Percentiles rank a stretch among this genome's conserved stretches.
Conservation (phyloP, 2,888 invertebrate genomes). For the Platynereis dumerilii region DNA sequence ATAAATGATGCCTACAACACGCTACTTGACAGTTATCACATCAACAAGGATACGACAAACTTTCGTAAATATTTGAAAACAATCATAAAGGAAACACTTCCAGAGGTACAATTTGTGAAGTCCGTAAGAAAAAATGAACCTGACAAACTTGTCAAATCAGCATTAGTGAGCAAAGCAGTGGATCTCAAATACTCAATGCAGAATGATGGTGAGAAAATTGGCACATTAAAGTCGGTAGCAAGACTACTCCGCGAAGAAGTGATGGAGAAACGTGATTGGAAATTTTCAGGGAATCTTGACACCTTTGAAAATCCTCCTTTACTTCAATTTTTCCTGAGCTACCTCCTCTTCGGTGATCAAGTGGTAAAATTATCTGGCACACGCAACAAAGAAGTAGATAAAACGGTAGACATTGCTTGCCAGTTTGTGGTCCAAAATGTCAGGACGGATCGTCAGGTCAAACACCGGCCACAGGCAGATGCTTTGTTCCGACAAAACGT, state of each 20-base stretch:
- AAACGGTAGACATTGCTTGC: constrained; percentile 26
- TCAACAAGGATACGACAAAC: too few species aligned
- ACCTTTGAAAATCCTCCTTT: constrained; percentile 18
- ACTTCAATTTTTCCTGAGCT: constrained; percentile 21
- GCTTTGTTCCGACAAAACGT: constrained; percentile 19
- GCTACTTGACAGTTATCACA: too few species aligned
- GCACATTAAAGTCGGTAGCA: neutral
- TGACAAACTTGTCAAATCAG: too few species aligned
- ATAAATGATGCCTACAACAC: too few species aligned
- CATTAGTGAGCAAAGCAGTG: too few species aligned
- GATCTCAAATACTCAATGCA: too few species aligned
- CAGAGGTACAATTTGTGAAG: too few species aligned
- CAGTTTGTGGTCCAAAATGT: constrained; percentile 30
- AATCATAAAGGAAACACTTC: too few species aligned
- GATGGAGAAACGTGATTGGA: constrained; percentile 12
- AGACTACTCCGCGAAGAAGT: constrained; percentile 8
- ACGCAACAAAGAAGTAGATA: constrained; percentile 26
- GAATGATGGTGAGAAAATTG: too few species aligned
- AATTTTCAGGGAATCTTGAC: constrained; percentile 11
- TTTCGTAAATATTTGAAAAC: too few species aligned
- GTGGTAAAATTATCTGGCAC: constrained; percentile 16
- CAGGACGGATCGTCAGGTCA: constrained; percentile 25
- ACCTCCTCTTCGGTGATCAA: constrained; percentile 20
- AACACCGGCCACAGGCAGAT: constrained; percentile 25
- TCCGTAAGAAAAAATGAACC: too few species aligned